These are phyloP conservation scores for Engraulis encrasicolus DNA, from an alignment of 2,113 vertebrate genomes.

Conservation along the genomic window DNA sequence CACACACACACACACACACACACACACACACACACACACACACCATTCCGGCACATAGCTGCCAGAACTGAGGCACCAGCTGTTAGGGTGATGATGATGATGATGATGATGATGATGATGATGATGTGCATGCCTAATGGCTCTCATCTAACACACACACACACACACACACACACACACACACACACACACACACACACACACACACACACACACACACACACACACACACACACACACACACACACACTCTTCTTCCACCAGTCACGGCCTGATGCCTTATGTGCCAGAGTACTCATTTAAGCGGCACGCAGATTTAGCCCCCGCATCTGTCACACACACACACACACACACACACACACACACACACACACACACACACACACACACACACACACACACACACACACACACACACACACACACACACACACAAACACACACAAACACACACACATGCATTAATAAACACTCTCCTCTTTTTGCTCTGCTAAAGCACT, in stretches of 20 bases:
- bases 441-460: too few species aligned
- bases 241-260: neutral
- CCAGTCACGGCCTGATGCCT: too few species aligned
- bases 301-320: neutral
- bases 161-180: too few species aligned
- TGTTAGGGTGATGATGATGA: neutral
- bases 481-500: too few species aligned
- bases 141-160: neutral
- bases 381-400: neutral
- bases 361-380: neutral
- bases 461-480: too few species aligned
- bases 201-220: neutral
- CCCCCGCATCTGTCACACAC: neutral
- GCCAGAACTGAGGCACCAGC: neutral
- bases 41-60: too few species aligned
- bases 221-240: neutral
- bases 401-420: neutral
- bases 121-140: conserved; percentile 4
- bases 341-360: neutral
- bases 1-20: too few species aligned
- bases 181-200: neutral
- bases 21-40: too few species aligned
- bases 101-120: neutral
- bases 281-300: neutral
- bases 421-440: neutral